phyloP scores from a whole-genome alignment of 2,888 invertebrate genomes.

The Ceratothoa steindachneri region DNA sequence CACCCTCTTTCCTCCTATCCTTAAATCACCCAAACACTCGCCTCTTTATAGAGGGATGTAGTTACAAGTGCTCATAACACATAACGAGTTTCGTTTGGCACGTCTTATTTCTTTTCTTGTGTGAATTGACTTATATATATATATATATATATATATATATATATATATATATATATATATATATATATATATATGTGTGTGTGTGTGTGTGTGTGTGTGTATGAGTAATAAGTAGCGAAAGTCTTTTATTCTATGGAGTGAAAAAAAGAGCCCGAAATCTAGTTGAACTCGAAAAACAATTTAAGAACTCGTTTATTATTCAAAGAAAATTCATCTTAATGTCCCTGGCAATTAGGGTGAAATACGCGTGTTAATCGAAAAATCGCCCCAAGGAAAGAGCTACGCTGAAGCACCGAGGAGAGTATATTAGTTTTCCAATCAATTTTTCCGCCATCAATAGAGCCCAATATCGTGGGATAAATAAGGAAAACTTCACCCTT shows the following conservation, averaged over 20 bases:
- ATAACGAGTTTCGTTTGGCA: too few relatives aligned
- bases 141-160: background rate
- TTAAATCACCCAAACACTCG: too few relatives aligned
- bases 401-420: background rate
- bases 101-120: too few relatives aligned
- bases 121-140: background rate
- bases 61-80: too few relatives aligned
- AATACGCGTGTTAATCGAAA: background rate
- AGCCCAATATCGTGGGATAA: background rate
- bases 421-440: constrained; percentile 9
- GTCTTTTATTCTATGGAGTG: background rate
- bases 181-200: too few relatives aligned
- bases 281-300: background rate
- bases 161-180: background rate
- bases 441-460: background rate
- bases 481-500: constrained; percentile 7
- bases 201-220: too few relatives aligned
- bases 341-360: background rate
- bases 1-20: too few relatives aligned
- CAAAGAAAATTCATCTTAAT: background rate
- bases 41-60: too few relatives aligned
- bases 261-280: background rate
- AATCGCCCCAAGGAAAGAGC: too few relatives aligned
- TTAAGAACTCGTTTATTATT: background rate
- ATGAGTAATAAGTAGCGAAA: background rate